Conservation (phyloP, 2,888 invertebrate species). For the Drosophila neonasuta region DNA sequence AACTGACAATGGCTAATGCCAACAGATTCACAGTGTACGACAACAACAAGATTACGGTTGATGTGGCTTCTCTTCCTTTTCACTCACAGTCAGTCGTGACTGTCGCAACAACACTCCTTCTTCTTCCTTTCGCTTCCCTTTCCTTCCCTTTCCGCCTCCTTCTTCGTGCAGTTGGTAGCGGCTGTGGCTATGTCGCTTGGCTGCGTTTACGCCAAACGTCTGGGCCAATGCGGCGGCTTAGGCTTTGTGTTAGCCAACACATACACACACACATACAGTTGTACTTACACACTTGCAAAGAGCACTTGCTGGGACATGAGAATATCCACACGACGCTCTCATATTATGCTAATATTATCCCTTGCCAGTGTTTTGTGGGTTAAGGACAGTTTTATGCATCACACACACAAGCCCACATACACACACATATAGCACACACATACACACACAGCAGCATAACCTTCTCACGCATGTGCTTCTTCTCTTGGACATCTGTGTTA, state of each 20-base stretch:
- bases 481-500: conserved; percentile 49
- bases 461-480: conserved; percentile 45
- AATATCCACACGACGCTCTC: conserved; percentile 50
- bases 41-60: conserved; percentile 42
- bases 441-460: conserved; percentile 23
- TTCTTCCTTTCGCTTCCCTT: not conserved
- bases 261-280: conserved; percentile 6
- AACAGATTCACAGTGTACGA: too few species aligned
- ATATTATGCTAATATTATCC: conserved; percentile 76
- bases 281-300: not conserved
- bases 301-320: conserved; percentile 22
- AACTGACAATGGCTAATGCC: too few species aligned
- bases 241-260: conserved; percentile 54
- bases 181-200: conserved; percentile 36
- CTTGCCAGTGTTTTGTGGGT: conserved; percentile 71
- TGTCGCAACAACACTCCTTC: not conserved
- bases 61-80: conserved; percentile 50
- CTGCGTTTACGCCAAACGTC: conserved; percentile 50
- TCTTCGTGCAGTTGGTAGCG: not conserved
- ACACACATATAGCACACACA: conserved; percentile 24
- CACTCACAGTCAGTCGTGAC: conserved; percentile 13
- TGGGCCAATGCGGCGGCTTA: conserved; percentile 55
- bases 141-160: not conserved
- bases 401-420: conserved; percentile 26
- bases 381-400: conserved; percentile 75